Evolutionary conservation across 2,888 invertebrate species (phyloP).

Genomic region (Patella pellucida): DNA sequence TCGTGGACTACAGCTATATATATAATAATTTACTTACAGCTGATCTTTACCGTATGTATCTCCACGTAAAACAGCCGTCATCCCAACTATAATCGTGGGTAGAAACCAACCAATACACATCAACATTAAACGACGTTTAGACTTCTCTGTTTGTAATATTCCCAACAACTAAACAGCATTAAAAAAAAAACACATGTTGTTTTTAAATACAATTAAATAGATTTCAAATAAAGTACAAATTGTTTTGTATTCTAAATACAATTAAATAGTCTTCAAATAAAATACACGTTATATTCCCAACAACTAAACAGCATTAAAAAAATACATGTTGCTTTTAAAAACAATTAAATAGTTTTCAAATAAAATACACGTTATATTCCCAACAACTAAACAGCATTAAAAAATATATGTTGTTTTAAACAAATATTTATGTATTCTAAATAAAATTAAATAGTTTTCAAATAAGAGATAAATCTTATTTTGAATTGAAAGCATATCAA

Average conservation of each 20-base stretch:
- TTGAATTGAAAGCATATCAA: no score
- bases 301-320: slow-evolving; percentile 17
- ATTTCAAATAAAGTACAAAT: no score
- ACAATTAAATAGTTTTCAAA: no score
- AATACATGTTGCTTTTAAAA: not conserved
- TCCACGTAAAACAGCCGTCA: slow-evolving; percentile 39
- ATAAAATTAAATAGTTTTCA: no score
- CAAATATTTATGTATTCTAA: no score
- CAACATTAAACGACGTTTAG: slow-evolving; percentile 34
- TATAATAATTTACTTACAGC: slow-evolving; percentile 28
- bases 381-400: slow-evolving; percentile 20
- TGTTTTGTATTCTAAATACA: no score
- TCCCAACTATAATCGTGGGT: slow-evolving; percentile 41
- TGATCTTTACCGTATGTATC: slow-evolving; percentile 32
- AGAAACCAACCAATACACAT: slow-evolving; percentile 40
- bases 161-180: slow-evolving; percentile 24
- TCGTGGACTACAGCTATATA: no score
- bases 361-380: slow-evolving; percentile 14
- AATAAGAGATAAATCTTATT: no score
- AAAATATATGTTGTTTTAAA: not conserved
- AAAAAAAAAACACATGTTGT: not conserved
- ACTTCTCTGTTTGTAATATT: slow-evolving; percentile 21
- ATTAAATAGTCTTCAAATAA: no score
- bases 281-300: slow-evolving; percentile 18
- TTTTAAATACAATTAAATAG: not conserved